phyloP scores from a whole-genome alignment of 1,140 invertebrate species.

The Hylyphantes graminicola region DNA sequence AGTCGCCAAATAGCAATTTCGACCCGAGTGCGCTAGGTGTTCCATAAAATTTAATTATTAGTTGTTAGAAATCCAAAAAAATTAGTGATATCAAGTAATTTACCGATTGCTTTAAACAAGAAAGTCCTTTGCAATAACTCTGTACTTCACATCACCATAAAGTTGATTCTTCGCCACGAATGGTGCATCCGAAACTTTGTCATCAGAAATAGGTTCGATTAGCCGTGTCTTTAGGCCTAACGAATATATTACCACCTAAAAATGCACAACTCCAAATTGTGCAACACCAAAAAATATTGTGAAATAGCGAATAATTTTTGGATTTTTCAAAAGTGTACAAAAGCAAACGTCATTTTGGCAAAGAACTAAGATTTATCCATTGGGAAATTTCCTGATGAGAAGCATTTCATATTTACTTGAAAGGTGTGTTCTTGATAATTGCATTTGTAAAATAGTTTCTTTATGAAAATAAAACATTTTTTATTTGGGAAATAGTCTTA shows the following conservation, averaged over 20 bases:
- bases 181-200: background rate
- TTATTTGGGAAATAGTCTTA: too few relatives aligned
- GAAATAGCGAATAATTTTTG: background rate
- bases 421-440: background rate
- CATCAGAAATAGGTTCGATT: background rate
- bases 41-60: too few relatives aligned
- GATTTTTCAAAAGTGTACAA: slow-evolving; percentile 31
- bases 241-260: slow-evolving; percentile 21
- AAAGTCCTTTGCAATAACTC: background rate
- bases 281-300: slow-evolving; percentile 32
- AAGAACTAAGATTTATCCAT: slow-evolving; percentile 13
- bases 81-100: background rate
- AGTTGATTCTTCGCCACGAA: slow-evolving; percentile 20
- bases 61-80: too few relatives aligned
- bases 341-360: slow-evolving; percentile 24
- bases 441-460: too few relatives aligned
- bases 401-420: background rate
- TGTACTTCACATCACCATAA: slow-evolving; percentile 12
- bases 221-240: slow-evolving; percentile 12
- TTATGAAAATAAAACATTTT: too few relatives aligned
- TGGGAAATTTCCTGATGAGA: slow-evolving; percentile 27
- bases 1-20: too few relatives aligned
- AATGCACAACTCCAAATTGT: slow-evolving; percentile 26
- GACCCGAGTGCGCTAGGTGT: too few relatives aligned
- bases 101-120: slow-evolving; percentile 39